Percentiles rank a stretch among this genome's conserved stretches.
phyloP scores from a whole-genome alignment of 2,888 invertebrate species.

The Thalpophila matura region DNA sequence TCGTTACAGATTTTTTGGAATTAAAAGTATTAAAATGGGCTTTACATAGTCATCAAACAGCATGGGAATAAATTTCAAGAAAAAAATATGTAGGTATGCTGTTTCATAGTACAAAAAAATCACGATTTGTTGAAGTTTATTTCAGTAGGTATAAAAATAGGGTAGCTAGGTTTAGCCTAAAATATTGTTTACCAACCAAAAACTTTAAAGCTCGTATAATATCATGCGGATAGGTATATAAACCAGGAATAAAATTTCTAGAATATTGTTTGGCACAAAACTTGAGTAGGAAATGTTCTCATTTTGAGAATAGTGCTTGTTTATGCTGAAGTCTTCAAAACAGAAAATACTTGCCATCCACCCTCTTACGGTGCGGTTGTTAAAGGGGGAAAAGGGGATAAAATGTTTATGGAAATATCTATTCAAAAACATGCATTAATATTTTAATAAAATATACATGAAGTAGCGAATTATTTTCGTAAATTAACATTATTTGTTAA shows the following conservation, averaged over 20 bases:
- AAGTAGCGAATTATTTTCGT: slow-evolving; percentile 34
- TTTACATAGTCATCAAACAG: slow-evolving; percentile 9
- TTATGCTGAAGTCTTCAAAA: slow-evolving; percentile 73
- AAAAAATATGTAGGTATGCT: background rate
- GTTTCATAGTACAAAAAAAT: background rate
- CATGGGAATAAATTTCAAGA: background rate
- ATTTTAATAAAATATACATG: slow-evolving; percentile 59
- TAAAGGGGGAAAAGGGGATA: slow-evolving; percentile 60
- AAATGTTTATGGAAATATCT: slow-evolving; percentile 66
- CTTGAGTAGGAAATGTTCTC: slow-evolving; percentile 66
- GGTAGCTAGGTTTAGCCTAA: background rate
- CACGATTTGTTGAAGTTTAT: background rate
- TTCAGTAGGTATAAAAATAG: background rate
- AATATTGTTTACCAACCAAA: slow-evolving; percentile 32
- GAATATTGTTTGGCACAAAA: slow-evolving; percentile 75
- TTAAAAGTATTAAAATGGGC: slow-evolving; percentile 2
- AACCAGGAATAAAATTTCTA: slow-evolving; percentile 66
- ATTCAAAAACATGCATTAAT: slow-evolving; percentile 63
- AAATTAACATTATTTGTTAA: slow-evolving; percentile 49
- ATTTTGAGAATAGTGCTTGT: slow-evolving; percentile 71
- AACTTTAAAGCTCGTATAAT: slow-evolving; percentile 61
- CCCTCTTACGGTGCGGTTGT: slow-evolving; percentile 59
- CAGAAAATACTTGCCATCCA: slow-evolving; percentile 75
- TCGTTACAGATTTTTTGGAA: slow-evolving; percentile 12
- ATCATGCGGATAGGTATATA: slow-evolving; percentile 64